phyloP scores from a whole-genome alignment of 2,888 invertebrate species.

The Mimas tiliae region DNA sequence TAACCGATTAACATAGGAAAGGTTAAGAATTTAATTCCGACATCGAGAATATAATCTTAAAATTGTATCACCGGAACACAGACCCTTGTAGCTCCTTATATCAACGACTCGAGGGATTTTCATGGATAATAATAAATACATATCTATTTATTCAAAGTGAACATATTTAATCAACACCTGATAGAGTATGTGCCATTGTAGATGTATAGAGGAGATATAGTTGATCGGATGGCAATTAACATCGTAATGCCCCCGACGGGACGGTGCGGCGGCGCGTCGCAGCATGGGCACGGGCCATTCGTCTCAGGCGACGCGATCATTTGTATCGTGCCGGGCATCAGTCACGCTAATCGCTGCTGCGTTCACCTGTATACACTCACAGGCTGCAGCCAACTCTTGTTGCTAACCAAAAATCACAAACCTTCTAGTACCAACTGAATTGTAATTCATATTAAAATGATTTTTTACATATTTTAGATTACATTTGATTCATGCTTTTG shows the following conservation, averaged over 20 bases:
- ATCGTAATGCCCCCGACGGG: slow-evolving; percentile 57
- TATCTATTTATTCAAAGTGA: too few species aligned
- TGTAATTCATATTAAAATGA: not conserved
- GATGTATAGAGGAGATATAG: slow-evolving; percentile 36
- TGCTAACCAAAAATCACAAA: slow-evolving; percentile 32
- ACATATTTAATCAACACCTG: not conserved
- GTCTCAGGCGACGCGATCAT: slow-evolving; percentile 70
- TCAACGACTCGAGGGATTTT: too few species aligned
- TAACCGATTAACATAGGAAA: too few species aligned
- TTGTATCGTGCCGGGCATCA: slow-evolving; percentile 69
- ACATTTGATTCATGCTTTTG: too few species aligned
- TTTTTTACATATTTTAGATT: too few species aligned
- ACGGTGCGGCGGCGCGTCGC: too few species aligned
- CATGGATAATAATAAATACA: too few species aligned
- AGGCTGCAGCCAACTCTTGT: slow-evolving; percentile 28
- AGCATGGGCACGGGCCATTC: slow-evolving; percentile 63
- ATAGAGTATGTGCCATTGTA: slow-evolving; percentile 44
- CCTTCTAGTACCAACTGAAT: slow-evolving; percentile 13
- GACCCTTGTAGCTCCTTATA: too few species aligned
- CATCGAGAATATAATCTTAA: too few species aligned
- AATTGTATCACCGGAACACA: too few species aligned
- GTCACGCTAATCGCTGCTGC: slow-evolving; percentile 73
- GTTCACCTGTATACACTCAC: slow-evolving; percentile 63
- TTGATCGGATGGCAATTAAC: slow-evolving; percentile 70
- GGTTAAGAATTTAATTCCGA: too few species aligned